A percentile compares a stretch with the other conserved stretches of the same genome.
Evolutionary conservation across 2,113 vertebrate genomes (phyloP).

Genomic region (Silurus meridionalis): DNA sequence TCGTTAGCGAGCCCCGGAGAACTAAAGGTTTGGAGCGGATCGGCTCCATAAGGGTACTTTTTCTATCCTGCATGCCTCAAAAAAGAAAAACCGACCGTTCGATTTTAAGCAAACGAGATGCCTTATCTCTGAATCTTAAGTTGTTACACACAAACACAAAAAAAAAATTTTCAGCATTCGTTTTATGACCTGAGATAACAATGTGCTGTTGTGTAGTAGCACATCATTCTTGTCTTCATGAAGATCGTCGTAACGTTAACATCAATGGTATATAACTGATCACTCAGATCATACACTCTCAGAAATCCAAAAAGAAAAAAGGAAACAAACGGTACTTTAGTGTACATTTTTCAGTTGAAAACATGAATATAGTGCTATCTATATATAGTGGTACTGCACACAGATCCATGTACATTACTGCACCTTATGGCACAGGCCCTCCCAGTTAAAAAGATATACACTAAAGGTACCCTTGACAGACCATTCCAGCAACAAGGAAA

Average conservation of each 20-base stretch:
- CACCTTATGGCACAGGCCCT: not conserved
- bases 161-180: not conserved
- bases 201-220: not conserved
- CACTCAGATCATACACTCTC: not conserved
- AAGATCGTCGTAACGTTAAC: not conserved
- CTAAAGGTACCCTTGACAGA: not conserved
- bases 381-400: no score
- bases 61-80: not conserved
- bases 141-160: no score
- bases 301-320: not conserved
- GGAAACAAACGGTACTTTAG: not conserved
- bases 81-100: constrained; percentile 3
- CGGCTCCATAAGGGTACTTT: not conserved
- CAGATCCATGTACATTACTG: not conserved
- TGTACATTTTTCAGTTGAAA: not conserved
- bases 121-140: no score
- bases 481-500: not conserved
- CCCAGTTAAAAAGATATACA: not conserved
- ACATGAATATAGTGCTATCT: not conserved
- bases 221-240: not conserved
- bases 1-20: not conserved
- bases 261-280: not conserved
- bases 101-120: not conserved
- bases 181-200: not conserved
- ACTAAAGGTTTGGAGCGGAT: constrained; percentile 11